Conservation (phyloP, 2,888 invertebrate species). For the Spatulosminthurus flaviceps region DNA sequence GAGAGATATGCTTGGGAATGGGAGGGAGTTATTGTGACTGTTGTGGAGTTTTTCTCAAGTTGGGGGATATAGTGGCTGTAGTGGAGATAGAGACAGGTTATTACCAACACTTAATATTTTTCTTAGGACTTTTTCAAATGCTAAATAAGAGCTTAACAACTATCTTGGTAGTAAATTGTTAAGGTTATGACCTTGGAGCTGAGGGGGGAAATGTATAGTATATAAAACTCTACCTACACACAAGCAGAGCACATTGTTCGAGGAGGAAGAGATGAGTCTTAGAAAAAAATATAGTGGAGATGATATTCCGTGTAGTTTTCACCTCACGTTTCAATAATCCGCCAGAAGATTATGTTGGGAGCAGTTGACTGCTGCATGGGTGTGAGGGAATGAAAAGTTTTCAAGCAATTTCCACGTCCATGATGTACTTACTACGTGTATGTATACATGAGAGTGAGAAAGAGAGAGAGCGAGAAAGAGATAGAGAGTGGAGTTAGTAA, state of each 20-base stretch:
- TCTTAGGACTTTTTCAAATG: neutral
- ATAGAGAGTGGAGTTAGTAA: neutral
- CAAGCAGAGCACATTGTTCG: neutral
- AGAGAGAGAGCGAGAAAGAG: too few species aligned
- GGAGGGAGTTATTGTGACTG: too few species aligned
- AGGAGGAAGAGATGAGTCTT: neutral
- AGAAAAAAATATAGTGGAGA: conserved; percentile 18
- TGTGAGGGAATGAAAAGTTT: conserved; percentile 29
- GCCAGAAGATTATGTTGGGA: conserved; percentile 4
- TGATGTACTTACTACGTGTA: too few species aligned
- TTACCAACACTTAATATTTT: too few species aligned
- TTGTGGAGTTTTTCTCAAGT: too few species aligned
- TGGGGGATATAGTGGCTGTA: too few species aligned
- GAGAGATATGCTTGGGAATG: too few species aligned
- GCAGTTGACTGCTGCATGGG: neutral
- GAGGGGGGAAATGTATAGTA: neutral
- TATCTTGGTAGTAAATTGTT: conserved; percentile 16
- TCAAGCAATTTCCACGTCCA: neutral
- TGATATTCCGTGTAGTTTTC: conserved; percentile 24
- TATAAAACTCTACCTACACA: neutral
- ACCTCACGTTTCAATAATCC: conserved; percentile 35
- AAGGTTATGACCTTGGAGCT: neutral
- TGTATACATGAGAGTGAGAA: too few species aligned
- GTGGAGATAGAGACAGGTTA: too few species aligned
- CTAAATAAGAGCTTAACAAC: conserved; percentile 14